Conservation (phyloP, 2,113 vertebrate genomes). For the Festucalex cinctus region DNA sequence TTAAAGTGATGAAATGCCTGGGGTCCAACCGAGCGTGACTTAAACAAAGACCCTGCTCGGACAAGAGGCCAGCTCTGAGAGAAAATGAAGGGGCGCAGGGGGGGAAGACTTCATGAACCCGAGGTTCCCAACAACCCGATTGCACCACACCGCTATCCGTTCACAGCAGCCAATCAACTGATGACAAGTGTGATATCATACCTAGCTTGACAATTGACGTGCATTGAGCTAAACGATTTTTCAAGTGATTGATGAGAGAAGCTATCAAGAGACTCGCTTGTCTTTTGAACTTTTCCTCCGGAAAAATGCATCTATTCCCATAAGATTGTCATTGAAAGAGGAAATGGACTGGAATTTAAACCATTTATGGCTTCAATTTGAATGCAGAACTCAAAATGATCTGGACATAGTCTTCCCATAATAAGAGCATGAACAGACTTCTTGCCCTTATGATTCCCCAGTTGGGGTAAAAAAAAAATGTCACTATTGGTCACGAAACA, state of each 20-base stretch:
- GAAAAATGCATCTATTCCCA: not conserved
- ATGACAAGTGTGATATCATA: constrained; percentile 65
- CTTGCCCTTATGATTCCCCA: not conserved
- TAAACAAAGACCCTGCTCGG: constrained; percentile 86
- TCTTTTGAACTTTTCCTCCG: not conserved
- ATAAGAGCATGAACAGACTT: constrained; percentile 52
- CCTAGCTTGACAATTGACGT: constrained; percentile 59
- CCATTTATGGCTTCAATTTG: not conserved
- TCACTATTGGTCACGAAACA: too few relatives aligned
- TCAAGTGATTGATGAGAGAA: constrained; percentile 43
- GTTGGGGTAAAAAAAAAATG: not conserved
- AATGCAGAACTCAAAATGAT: not conserved
- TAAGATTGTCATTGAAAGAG: not conserved
- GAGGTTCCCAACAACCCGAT: constrained; percentile 72
- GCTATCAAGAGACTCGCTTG: constrained; percentile 5
- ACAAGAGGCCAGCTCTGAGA: constrained; percentile 79
- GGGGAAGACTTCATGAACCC: constrained; percentile 65
- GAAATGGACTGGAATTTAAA: not conserved
- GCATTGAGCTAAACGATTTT: constrained; percentile 57
- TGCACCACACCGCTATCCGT: constrained; percentile 72
- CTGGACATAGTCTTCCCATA: too few relatives aligned
- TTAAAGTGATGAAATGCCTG: constrained; percentile 95
- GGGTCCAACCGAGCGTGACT: constrained; percentile 88
- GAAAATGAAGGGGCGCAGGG: constrained; percentile 56
- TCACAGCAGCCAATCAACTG: constrained; percentile 66